These are phyloP conservation scores for Lepeophtheirus salmonis DNA, from an alignment of 1,140 invertebrate genomes.

Conservation along the genomic window DNA sequence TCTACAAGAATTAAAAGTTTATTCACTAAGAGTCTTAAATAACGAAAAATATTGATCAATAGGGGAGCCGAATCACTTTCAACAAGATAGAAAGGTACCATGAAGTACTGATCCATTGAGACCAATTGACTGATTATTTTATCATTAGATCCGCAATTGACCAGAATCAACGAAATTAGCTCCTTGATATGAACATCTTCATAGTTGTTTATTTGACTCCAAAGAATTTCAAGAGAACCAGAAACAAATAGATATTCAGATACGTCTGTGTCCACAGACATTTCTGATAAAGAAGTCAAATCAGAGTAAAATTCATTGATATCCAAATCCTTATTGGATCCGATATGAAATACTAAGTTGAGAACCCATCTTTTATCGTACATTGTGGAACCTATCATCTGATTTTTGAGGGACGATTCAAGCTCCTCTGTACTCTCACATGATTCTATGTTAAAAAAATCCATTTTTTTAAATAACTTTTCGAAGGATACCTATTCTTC, in stretches of 20 bases:
- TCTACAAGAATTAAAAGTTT: background rate
- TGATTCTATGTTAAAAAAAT: conserved; percentile 5
- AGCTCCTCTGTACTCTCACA: background rate
- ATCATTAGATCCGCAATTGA: background rate
- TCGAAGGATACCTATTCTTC: background rate
- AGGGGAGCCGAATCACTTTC: background rate
- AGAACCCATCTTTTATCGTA: conserved; percentile 1
- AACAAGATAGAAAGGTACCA: background rate
- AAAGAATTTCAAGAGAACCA: background rate
- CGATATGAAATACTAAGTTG: background rate
- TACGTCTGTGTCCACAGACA: conserved; percentile 4
- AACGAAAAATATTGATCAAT: background rate
- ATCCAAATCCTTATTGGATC: background rate
- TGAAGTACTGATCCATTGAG: background rate
- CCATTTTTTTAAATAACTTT: background rate
- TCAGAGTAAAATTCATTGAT: background rate
- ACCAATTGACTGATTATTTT: background rate
- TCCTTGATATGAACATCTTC: background rate
- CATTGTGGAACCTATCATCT: background rate
- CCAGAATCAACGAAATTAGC: background rate
- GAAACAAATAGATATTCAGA: background rate
- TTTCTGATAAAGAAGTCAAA: background rate
- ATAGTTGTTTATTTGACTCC: background rate
- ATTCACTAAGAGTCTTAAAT: background rate
- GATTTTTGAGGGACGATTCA: background rate